Percentiles rank a stretch among this genome's conserved stretches.
Evolutionary conservation across 37 sponge, comb jelly and placozoan genomes (phyloP).

Genomic region (Haliclona indistincta): DNA sequence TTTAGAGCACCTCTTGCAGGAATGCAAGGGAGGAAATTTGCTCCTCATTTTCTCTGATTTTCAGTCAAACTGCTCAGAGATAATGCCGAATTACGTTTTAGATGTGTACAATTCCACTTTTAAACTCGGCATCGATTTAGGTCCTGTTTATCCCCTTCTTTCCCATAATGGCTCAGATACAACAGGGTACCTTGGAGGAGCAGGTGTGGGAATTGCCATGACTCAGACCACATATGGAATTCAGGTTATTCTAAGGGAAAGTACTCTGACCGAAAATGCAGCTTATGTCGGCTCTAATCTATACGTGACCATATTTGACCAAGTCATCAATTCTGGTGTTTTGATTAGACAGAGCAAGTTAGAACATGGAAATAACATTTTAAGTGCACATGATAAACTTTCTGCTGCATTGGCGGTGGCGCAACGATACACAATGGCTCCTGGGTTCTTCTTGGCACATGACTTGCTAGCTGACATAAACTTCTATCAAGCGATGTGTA

Average conservation of each 20-base stretch:
- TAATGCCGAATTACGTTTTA: neutral
- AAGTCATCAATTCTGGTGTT: neutral
- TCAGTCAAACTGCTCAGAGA: neutral
- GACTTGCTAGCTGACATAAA: neutral
- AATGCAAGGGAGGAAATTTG: conserved; percentile 1
- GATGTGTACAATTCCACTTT: neutral
- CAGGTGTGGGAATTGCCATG: neutral
- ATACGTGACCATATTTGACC: neutral
- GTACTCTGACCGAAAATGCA: neutral
- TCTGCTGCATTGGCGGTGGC: neutral
- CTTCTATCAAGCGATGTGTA: neutral
- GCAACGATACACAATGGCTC: neutral
- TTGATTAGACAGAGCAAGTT: neutral
- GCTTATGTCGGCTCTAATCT: conserved; percentile 2
- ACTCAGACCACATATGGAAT: neutral
- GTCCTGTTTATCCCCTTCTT: conserved; percentile 6
- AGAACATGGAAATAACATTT: neutral
- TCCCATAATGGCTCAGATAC: too few species aligned
- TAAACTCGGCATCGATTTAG: neutral
- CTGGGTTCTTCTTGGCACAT: neutral
- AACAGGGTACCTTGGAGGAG: conserved; percentile 1
- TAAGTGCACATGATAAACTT: neutral
- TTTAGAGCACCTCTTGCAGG: neutral
- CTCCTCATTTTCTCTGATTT: neutral
- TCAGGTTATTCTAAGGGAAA: neutral